A percentile compares a stretch with the other conserved stretches of the same genome.
These are phyloP conservation scores for Hedya salicella DNA, from an alignment of 2,888 invertebrate genomes.

Conservation along the genomic window DNA sequence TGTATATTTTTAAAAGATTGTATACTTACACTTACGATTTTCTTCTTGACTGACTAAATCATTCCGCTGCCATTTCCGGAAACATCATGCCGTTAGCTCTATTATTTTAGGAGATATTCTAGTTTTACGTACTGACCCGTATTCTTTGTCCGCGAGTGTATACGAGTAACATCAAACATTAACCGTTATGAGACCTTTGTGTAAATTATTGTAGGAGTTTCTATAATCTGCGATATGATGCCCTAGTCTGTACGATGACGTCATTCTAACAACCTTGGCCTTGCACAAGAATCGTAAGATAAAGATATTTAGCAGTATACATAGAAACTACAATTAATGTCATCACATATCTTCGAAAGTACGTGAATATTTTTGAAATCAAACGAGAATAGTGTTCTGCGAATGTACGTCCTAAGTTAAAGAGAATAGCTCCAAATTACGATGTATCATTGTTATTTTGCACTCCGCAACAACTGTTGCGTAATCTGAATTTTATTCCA, in stretches of 20 bases:
- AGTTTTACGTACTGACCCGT: no score
- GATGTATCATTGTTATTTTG: background rate
- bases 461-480: slow-evolving; percentile 1
- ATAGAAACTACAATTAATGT: background rate
- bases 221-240: slow-evolving; percentile 5
- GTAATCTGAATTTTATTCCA: slow-evolving; percentile 17
- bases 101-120: no score
- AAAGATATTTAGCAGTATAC: background rate
- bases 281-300: background rate
- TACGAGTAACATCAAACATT: no score
- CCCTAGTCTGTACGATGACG: background rate
- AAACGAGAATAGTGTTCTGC: background rate
- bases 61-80: no score
- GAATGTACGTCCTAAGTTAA: slow-evolving; percentile 1
- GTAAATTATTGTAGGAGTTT: slow-evolving; percentile 7
- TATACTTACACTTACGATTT: no score
- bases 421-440: background rate
- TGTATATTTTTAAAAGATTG: no score
- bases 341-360: slow-evolving; percentile 2
- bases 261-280: background rate
- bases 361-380: background rate
- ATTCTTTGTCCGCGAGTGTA: no score
- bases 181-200: no score
- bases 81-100: background rate
- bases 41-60: no score